A percentile compares a stretch with the other conserved stretches of the same genome.
Evolutionary conservation across 2,797 vertebrate species (phyloP).

Genomic region (Dromococcyx pavoninus): DNA sequence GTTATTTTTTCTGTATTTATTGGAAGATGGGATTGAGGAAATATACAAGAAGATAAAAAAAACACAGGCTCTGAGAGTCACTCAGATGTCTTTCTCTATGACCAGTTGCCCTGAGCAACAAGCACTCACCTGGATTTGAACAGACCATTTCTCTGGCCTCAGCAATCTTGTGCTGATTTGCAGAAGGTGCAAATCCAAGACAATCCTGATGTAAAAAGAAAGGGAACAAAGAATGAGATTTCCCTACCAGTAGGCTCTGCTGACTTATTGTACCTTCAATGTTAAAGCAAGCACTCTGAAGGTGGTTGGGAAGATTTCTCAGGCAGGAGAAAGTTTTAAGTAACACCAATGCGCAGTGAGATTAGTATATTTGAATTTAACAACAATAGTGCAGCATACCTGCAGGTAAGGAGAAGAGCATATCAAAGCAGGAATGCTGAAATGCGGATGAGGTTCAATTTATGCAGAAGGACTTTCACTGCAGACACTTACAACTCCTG

Average conservation of each 20-base stretch:
- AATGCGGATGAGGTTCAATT: not conserved
- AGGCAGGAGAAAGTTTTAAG: not conserved
- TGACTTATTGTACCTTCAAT: not conserved
- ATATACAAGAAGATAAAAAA: not conserved
- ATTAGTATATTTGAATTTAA: not conserved
- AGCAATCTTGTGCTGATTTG: not conserved
- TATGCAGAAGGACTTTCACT: not conserved
- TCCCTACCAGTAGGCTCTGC: not conserved
- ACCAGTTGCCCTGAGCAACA: not conserved
- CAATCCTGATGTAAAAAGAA: not conserved
- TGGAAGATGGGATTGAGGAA: not conserved
- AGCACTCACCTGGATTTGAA: not conserved
- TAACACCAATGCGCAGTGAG: not conserved
- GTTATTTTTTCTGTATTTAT: not conserved
- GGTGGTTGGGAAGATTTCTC: not conserved
- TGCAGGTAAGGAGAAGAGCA: not conserved
- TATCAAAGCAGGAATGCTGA: not conserved
- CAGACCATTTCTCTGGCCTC: not conserved
- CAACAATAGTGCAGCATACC: not conserved
- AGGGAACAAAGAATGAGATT: not conserved
- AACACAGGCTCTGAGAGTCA: not conserved
- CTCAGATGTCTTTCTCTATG: not conserved
- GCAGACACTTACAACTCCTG: not conserved
- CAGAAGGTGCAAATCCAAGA: not conserved
- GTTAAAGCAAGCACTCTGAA: not conserved